Conservation (phyloP, 2,113 vertebrate species). For the Scalopus aquaticus region DNA sequence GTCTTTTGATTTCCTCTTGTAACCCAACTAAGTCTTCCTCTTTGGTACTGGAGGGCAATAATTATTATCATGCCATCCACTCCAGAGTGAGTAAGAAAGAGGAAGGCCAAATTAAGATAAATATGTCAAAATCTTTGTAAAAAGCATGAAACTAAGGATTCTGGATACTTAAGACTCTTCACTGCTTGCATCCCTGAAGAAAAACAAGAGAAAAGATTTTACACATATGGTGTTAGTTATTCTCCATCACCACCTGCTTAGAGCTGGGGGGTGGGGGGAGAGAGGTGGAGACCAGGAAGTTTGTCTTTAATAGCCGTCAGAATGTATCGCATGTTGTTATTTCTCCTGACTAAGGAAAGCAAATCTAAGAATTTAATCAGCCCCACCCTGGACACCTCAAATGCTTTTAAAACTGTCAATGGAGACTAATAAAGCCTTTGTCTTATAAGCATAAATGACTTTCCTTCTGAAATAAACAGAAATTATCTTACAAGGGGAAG, state of each 20-base stretch:
- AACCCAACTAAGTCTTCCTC: not conserved
- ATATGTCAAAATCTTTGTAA: not conserved
- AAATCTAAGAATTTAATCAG: conserved; percentile 37
- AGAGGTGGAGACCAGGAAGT: not conserved
- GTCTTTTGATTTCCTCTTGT: not conserved
- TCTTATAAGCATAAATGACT: not conserved
- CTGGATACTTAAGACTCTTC: not conserved
- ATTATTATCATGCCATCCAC: not conserved
- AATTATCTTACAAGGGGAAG: not conserved
- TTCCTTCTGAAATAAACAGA: conserved; percentile 47
- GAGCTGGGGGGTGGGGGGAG: not conserved
- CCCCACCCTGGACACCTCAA: conserved; percentile 21
- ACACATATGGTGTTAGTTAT: not conserved
- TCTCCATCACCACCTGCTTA: not conserved
- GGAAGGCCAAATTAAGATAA: not conserved
- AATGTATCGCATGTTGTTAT: not conserved
- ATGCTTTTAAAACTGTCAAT: conserved; percentile 15
- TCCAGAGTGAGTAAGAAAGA: not conserved
- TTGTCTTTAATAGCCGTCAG: not conserved
- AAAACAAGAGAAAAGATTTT: conserved; percentile 2
- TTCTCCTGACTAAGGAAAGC: not conserved
- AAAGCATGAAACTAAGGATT: not conserved
- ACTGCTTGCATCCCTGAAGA: not conserved
- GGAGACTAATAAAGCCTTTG: conserved; percentile 46
- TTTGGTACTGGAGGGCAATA: not conserved